These are phyloP conservation scores for Sturmia bella DNA, from an alignment of 2,888 invertebrate species.

Conservation along the genomic window DNA sequence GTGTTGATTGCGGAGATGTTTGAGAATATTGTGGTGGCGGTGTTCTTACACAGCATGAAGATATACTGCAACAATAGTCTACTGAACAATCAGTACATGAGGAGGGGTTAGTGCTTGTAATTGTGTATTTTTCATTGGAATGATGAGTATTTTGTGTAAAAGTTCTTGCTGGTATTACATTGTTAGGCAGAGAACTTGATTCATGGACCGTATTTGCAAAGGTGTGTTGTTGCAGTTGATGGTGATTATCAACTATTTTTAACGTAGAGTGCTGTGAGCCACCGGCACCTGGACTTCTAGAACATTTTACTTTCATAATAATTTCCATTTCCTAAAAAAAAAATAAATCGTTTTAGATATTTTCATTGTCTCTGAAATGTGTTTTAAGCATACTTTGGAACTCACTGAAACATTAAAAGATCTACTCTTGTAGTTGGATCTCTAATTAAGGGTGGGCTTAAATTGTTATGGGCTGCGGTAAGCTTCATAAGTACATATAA, in stretches of 20 bases:
- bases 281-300: constrained; percentile 66
- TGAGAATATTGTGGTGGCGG: constrained; percentile 46
- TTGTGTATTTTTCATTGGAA: constrained; percentile 34
- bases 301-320: constrained; percentile 73
- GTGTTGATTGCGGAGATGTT: constrained; percentile 40
- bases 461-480: too few relatives aligned
- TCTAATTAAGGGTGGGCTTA: too few relatives aligned
- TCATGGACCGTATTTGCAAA: constrained; percentile 43
- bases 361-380: too few relatives aligned
- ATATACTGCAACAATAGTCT: constrained; percentile 64
- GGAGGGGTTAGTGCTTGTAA: constrained; percentile 8
- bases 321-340: constrained; percentile 71
- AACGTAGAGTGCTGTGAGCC: constrained; percentile 69
- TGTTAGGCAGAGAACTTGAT: constrained; percentile 48
- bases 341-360: neutral
- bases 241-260: constrained; percentile 73
- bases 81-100: constrained; percentile 60
- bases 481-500: too few relatives aligned
- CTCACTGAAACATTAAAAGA: too few relatives aligned
- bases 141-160: constrained; percentile 41
- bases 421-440: too few relatives aligned
- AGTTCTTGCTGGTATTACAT: constrained; percentile 56
- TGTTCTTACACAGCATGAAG: constrained; percentile 65
- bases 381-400: too few relatives aligned
- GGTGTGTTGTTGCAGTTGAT: constrained; percentile 70